These are phyloP conservation scores for Caenorhabditis drosophilae DNA, from an alignment of 2,888 invertebrate species.

Conservation along the genomic window DNA sequence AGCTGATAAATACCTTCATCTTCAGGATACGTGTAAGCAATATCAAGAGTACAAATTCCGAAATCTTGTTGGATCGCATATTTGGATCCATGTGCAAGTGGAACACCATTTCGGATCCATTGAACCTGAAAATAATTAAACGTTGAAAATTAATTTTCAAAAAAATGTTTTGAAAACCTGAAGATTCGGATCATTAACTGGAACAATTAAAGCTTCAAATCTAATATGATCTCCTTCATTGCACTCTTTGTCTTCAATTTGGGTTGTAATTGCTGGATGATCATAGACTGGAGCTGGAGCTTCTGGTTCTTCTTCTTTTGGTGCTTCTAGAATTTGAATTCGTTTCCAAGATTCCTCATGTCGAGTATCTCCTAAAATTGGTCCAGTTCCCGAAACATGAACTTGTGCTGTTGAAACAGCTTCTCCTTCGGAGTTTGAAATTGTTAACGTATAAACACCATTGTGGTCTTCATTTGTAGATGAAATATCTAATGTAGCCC, in stretches of 20 bases:
- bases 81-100: constrained; percentile 66
- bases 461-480: constrained; percentile 78
- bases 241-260: constrained; percentile 83
- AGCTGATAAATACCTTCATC: constrained; percentile 96
- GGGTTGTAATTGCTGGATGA: constrained; percentile 77
- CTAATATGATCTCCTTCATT: constrained; percentile 83
- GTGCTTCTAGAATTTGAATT: constrained; percentile 74
- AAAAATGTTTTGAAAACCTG: too few relatives aligned
- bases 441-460: constrained; percentile 91
- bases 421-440: constrained; percentile 88
- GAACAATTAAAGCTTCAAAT: constrained; percentile 89
- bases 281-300: constrained; percentile 62
- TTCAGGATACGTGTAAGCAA: constrained; percentile 80
- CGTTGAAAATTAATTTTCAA: too few relatives aligned
- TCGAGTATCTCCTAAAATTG: constrained; percentile 81
- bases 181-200: constrained; percentile 90
- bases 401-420: constrained; percentile 93
- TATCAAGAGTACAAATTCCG: constrained; percentile 88
- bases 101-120: constrained; percentile 69
- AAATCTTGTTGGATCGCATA: constrained; percentile 89
- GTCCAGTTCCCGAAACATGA: constrained; percentile 72
- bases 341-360: constrained; percentile 90
- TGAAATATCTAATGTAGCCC: constrained; percentile 85
- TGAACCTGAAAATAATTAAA: too few relatives aligned
- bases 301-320: constrained; percentile 43